These are phyloP conservation scores for Bergia sp. DNA, from an alignment of 92 coral and sea anemone genomes.

Conservation along the genomic window DNA sequence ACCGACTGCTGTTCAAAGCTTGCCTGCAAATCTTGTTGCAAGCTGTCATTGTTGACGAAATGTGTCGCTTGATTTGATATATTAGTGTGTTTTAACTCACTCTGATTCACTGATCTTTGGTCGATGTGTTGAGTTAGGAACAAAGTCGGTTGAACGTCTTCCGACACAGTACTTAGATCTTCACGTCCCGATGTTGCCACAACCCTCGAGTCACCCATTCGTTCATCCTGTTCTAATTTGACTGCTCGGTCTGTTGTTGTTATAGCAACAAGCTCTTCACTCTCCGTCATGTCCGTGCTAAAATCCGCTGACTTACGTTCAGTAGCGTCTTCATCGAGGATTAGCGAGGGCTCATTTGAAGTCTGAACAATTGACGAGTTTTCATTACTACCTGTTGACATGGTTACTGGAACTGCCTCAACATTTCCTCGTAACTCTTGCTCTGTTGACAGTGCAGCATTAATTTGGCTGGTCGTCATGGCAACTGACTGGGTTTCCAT, in stretches of 20 bases:
- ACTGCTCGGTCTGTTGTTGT: neutral
- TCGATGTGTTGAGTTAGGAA: neutral
- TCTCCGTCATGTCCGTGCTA: conserved; percentile 5
- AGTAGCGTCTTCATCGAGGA: neutral
- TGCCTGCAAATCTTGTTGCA: conserved; percentile 12
- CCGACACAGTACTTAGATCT: neutral
- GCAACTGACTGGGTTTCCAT: conserved; percentile 35
- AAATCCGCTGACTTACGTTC: neutral
- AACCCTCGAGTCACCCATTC: neutral
- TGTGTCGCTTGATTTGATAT: neutral
- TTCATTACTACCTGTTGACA: conserved; percentile 20
- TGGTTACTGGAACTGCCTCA: conserved; percentile 22
- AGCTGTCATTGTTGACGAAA: neutral
- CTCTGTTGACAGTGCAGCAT: conserved; percentile 1
- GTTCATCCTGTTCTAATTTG: neutral
- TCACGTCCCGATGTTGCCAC: neutral
- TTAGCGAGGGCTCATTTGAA: neutral
- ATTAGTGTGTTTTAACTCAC: neutral
- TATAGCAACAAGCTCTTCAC: conserved; percentile 30
- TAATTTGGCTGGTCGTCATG: conserved; percentile 27
- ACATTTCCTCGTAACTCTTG: conserved; percentile 23
- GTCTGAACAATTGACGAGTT: conserved; percentile 1
- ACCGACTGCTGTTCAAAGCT: conserved; percentile 5
- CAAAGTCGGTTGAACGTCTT: neutral
- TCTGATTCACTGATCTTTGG: neutral